phyloP scores from a whole-genome alignment of 2,888 invertebrate genomes.

The Drosophila kuntzei region DNA sequence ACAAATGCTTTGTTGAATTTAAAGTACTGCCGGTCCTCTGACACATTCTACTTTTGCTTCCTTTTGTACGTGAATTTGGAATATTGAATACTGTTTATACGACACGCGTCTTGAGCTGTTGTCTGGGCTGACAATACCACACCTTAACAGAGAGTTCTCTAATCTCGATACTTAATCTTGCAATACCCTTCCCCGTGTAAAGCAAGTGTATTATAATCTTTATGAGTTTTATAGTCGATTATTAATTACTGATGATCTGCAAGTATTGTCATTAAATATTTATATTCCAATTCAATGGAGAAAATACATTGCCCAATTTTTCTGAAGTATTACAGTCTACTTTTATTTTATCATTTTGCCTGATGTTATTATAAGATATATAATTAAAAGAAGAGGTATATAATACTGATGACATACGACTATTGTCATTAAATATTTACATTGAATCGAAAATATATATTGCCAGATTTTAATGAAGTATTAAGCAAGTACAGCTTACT shows the following conservation, averaged over 20 bases:
- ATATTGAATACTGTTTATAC: slow-evolving; percentile 31
- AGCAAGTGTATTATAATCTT: not conserved
- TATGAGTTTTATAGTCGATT: not conserved
- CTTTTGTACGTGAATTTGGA: slow-evolving; percentile 27
- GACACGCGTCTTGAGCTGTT: slow-evolving; percentile 32
- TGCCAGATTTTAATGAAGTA: no score
- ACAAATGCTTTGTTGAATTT: slow-evolving; percentile 20
- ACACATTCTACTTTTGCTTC: slow-evolving; percentile 29
- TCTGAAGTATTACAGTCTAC: not conserved
- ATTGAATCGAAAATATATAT: no score
- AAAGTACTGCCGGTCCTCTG: slow-evolving; percentile 1
- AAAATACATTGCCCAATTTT: not conserved
- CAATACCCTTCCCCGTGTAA: slow-evolving; percentile 20
- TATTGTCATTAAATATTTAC: no score
- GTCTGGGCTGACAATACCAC: slow-evolving; percentile 40
- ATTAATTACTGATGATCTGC: not conserved
- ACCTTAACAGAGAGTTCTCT: slow-evolving; percentile 40
- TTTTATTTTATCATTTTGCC: no score
- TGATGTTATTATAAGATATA: no score
- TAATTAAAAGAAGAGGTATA: no score
- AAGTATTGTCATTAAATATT: not conserved
- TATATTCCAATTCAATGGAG: not conserved
- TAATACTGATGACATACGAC: no score
- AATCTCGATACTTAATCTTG: slow-evolving; percentile 21
- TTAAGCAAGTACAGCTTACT: no score